Conservation (phyloP, 2,888 invertebrate genomes). For the Sphaerophoria rueppellii region DNA sequence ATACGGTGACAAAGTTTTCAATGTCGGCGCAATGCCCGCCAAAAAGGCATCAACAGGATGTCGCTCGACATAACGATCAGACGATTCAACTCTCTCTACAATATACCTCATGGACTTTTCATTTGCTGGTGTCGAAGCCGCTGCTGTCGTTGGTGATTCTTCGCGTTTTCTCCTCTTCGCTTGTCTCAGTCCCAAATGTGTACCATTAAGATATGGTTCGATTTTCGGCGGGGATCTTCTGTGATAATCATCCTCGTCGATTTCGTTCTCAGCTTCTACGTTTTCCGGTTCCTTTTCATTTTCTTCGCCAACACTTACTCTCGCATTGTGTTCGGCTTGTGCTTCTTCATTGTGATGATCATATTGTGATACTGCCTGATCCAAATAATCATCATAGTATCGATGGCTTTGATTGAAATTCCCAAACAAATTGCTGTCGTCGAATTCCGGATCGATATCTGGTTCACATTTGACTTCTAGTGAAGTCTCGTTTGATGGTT, state of each 20-base stretch:
- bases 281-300: background rate
- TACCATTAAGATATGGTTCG: background rate
- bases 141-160: background rate
- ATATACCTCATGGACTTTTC: slow-evolving; percentile 26
- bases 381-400: slow-evolving; percentile 1
- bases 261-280: background rate
- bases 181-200: background rate
- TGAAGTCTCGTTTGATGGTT: background rate
- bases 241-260: background rate
- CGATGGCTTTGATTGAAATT: slow-evolving; percentile 7
- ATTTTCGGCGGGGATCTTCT: background rate
- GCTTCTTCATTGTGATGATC: background rate
- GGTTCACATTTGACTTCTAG: slow-evolving; percentile 37
- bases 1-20: slow-evolving; percentile 46
- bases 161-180: slow-evolving; percentile 4
- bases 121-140: slow-evolving; percentile 10
- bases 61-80: slow-evolving; percentile 2
- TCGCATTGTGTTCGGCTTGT: background rate
- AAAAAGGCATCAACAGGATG: slow-evolving; percentile 55
- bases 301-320: slow-evolving; percentile 9
- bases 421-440: background rate
- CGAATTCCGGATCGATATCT: slow-evolving; percentile 2
- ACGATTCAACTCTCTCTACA: slow-evolving; percentile 2
- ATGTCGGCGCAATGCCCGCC: slow-evolving; percentile 43
- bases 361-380: slow-evolving; percentile 2